phyloP scores from a whole-genome alignment of 2,113 vertebrate genomes.

The Crypturellus undulatus region DNA sequence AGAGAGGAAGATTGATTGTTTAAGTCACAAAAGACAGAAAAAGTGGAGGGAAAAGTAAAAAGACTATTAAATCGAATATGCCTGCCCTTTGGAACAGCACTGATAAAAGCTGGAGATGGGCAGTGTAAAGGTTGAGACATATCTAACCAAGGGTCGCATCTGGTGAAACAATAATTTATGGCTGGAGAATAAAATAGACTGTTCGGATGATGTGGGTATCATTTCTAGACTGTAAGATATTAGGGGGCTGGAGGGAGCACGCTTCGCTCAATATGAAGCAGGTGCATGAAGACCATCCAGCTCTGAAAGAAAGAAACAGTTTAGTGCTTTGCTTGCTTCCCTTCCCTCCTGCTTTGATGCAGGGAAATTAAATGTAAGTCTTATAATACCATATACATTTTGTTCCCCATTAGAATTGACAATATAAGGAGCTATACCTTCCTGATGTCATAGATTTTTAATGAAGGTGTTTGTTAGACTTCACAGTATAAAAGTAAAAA shows the following conservation, averaged over 20 bases:
- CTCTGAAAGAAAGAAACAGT: background rate
- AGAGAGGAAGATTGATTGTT: conserved; percentile 40
- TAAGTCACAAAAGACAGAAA: conserved; percentile 37
- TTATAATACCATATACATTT: background rate
- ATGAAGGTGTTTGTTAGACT: background rate
- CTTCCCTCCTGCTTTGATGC: background rate
- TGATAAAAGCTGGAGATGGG: background rate
- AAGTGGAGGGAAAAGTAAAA: conserved; percentile 42
- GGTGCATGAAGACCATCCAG: background rate
- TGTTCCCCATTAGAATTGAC: background rate
- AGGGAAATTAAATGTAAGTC: conserved; percentile 8
- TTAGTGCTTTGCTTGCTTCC: background rate
- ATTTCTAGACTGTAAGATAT: background rate
- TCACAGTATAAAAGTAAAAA: background rate
- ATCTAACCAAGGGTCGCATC: background rate
- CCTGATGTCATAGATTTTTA: conserved; percentile 9
- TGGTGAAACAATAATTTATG: conserved; percentile 23
- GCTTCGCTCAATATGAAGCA: background rate
- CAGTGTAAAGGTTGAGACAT: background rate
- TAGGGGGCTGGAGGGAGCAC: background rate
- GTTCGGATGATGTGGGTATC: background rate
- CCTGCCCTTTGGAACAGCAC: conserved; percentile 24
- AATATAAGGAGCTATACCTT: background rate
- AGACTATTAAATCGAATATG: background rate
- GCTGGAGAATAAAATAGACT: background rate